phyloP scores from a whole-genome alignment of 2,797 vertebrate species.

The Notamacropus eugenii region DNA sequence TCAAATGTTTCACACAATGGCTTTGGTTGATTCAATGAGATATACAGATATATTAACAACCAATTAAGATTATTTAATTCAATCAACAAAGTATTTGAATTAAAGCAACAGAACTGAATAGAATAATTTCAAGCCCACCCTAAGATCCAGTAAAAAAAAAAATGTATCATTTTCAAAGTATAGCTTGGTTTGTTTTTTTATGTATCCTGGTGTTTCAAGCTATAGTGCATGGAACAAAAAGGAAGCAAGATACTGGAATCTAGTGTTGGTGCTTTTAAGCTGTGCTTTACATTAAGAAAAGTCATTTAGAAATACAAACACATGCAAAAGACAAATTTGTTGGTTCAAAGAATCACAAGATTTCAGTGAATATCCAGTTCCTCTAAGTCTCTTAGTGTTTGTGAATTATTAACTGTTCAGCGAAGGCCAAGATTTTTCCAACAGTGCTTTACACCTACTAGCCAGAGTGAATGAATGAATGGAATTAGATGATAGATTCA shows the following conservation, averaged over 20 bases:
- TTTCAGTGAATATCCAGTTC: background rate
- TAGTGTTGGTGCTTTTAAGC: background rate
- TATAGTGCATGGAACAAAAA: background rate
- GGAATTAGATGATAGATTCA: background rate
- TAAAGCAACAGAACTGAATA: background rate
- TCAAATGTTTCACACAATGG: background rate
- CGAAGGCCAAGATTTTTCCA: background rate
- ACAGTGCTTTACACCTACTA: background rate
- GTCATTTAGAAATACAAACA: background rate
- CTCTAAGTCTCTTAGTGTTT: background rate
- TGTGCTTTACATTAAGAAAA: background rate
- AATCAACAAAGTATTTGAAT: background rate
- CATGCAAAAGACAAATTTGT: background rate
- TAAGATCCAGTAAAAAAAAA: background rate
- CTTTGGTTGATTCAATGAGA: background rate
- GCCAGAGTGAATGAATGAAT: background rate
- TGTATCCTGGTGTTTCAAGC: background rate
- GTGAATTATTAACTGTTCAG: background rate
- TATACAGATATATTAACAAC: background rate
- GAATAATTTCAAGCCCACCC: background rate
- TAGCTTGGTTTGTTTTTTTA: background rate
- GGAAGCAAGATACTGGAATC: background rate
- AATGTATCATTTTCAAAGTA: background rate
- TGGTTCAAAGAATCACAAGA: background rate
- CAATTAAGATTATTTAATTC: background rate